Conservation (phyloP, 2,113 vertebrate species). For the Tachuris rubrigastra region DNA sequence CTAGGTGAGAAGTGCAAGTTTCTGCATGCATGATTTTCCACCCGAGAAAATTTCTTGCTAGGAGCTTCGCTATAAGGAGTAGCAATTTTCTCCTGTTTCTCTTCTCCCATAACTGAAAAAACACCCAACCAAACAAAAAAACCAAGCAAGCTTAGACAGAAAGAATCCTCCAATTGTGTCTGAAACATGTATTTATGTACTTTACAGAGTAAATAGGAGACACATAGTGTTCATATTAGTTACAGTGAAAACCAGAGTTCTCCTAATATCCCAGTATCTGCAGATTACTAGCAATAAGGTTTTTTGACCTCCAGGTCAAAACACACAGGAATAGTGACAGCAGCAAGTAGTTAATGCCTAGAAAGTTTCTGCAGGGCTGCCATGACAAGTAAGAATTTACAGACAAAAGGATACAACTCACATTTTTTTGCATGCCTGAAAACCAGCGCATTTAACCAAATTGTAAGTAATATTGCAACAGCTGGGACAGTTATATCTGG, state of each 20-base stretch:
- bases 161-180: neutral
- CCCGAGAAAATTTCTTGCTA: neutral
- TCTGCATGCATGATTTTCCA: neutral
- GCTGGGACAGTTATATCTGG: neutral
- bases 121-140: neutral
- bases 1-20: neutral
- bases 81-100: neutral
- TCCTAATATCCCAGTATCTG: neutral
- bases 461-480: neutral
- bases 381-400: neutral
- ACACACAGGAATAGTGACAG: neutral
- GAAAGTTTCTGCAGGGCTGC: neutral
- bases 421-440: neutral
- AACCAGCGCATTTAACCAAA: neutral
- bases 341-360: neutral
- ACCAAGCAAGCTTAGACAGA: neutral
- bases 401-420: accelerated
- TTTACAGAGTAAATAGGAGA: neutral
- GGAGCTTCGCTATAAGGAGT: neutral
- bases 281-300: neutral
- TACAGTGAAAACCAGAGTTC: neutral
- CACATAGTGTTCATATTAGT: accelerated
- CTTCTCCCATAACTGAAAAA: neutral
- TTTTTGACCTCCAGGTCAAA: neutral
- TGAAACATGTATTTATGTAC: neutral